A percentile compares a stretch with the other conserved stretches of the same genome.
These are phyloP conservation scores for Andrena fulva DNA, from an alignment of 2,888 invertebrate species.

Conservation along the genomic window DNA sequence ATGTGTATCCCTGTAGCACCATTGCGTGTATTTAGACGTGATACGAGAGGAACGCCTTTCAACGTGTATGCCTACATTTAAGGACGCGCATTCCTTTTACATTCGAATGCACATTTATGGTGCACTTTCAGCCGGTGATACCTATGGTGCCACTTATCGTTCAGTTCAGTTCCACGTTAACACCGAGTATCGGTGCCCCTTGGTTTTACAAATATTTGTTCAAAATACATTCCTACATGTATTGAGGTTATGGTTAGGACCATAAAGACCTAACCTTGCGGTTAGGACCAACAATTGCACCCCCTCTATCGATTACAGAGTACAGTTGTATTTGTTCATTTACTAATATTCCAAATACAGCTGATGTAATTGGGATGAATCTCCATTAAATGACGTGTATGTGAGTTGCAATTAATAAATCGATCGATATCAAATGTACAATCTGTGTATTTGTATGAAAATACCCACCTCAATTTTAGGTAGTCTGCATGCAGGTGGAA, in stretches of 20 bases:
- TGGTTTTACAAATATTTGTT: background rate
- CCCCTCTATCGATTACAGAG: too few species aligned
- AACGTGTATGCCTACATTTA: background rate
- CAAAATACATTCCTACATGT: too few species aligned
- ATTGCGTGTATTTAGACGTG: slow-evolving; percentile 1
- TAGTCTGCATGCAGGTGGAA: background rate
- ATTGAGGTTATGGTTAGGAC: too few species aligned
- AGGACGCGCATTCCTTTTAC: background rate
- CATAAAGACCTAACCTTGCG: too few species aligned
- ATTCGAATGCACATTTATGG: background rate
- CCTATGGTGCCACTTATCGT: background rate
- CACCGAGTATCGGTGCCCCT: background rate
- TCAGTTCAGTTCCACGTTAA: background rate
- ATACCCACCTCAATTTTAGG: background rate
- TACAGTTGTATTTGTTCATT: background rate
- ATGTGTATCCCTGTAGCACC: slow-evolving; percentile 7
- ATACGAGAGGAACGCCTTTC: background rate
- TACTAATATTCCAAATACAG: background rate
- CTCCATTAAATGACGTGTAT: background rate
- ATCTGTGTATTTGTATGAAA: background rate
- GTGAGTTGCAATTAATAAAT: slow-evolving; percentile 8
- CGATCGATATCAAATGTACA: background rate
- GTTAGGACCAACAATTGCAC: too few species aligned
- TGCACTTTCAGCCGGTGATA: background rate
- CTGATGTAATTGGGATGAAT: background rate